Percentiles rank a stretch among this genome's conserved stretches.
Evolutionary conservation across 2,888 invertebrate species (phyloP).

Genomic region (Diarsia rubi): DNA sequence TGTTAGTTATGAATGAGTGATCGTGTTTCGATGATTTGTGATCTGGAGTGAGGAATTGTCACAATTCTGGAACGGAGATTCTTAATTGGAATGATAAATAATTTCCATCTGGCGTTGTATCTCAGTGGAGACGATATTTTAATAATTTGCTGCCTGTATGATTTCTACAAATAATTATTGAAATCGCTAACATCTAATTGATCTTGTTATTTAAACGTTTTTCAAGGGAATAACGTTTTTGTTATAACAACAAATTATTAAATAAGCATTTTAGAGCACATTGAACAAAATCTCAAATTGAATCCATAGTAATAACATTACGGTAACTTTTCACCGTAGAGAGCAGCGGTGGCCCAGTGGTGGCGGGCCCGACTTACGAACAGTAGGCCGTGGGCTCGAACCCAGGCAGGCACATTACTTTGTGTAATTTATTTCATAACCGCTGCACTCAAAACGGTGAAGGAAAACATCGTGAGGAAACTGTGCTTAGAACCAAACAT

Average conservation of each 20-base stretch:
- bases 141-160: not conserved
- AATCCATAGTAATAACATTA: not conserved
- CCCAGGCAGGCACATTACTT: no score
- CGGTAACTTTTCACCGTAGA: no score
- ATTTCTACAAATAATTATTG: not conserved
- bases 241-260: not conserved
- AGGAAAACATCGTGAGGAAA: no score
- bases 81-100: not conserved
- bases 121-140: not conserved
- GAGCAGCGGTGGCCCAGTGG: no score
- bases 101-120: not conserved
- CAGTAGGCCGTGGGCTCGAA: no score
- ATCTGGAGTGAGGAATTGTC: slow-evolving; percentile 10
- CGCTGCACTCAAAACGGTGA: no score
- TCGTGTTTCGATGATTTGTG: slow-evolving; percentile 49
- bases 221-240: not conserved
- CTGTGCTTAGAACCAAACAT: no score
- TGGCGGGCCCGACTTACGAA: no score
- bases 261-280: not conserved
- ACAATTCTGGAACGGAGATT: slow-evolving; percentile 1
- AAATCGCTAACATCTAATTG: not conserved
- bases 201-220: not conserved
- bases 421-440: no score
- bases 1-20: slow-evolving; percentile 49
- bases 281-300: not conserved